Evolutionary conservation across 2,113 vertebrate genomes (phyloP), one percentile per base, ranked within the genome.

Genomic region (Coptodon bakossiorum): DNA sequence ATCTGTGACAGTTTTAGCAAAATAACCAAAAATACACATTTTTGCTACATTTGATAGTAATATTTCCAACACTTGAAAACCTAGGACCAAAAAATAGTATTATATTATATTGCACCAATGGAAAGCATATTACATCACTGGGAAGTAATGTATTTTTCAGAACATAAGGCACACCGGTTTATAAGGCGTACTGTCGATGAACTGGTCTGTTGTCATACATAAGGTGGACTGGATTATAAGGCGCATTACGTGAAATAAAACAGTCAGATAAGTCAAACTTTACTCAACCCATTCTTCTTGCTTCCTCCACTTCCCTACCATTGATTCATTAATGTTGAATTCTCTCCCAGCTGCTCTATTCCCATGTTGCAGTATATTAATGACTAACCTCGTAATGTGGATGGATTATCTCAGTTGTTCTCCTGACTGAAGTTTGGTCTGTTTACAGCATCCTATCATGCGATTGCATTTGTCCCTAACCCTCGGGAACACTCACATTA

Each of bases 61-160:
- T 59, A 59, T 31, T 59, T 31, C 57, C 8, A 59, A 59, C 27
- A 59, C 57, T 31, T 59, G 57, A 59, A 17, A 59, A 59, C 14
- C 14, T 59, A 59, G 27, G 56, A 59, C 27, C 27, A 29, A 59
- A 31, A 59, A 17, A 59, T 31, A 6, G 14, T 2, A 59, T 59
- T 59, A 3, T 31, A 31, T 59, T 31, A 59, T 59, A 34, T 34
- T 34, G 7, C 31, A 34, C 31, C 6, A 34, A 6, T 34, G 31
- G 31, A 2, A 34, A 34, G 31, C 7, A 34, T 36, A 61, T 31
- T 57, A 57, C 6, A 7, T 16, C 57, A 34, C 5, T 61, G 29
- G 16, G 57, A 34, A 59, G 8, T 31, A 59, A 31, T 0, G 1
- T 9, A 59, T 31, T 17, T 59, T 59, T 59, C 0, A 0, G 27